Evolutionary conservation across 2,797 vertebrate genomes (phyloP).

Genomic region (Uromys caudimaculatus): DNA sequence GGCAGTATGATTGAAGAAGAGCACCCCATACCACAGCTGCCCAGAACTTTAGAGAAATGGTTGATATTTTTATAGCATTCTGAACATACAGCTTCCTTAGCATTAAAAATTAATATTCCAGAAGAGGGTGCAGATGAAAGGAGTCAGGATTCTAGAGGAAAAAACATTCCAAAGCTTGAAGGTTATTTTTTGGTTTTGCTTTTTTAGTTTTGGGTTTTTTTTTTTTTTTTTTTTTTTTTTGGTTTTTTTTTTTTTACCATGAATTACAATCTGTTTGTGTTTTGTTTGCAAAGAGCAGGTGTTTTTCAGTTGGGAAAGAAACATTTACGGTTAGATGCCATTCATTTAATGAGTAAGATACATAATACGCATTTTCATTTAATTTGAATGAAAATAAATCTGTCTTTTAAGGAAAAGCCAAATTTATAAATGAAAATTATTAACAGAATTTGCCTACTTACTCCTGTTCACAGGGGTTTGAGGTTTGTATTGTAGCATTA

Average conservation of each 20-base stretch:
- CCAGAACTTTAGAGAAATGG: constrained; percentile 15
- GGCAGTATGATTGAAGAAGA: constrained; percentile 33
- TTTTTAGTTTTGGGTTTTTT: no score
- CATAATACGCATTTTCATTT: constrained; percentile 77
- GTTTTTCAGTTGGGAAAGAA: constrained; percentile 70
- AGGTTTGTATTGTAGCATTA: background rate
- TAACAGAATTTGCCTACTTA: constrained; percentile 56
- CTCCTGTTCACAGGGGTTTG: constrained; percentile 58
- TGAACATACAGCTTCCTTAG: background rate
- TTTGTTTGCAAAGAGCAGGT: constrained; percentile 30
- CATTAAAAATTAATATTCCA: constrained; percentile 26
- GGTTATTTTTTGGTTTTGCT: no score
- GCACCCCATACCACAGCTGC: background rate
- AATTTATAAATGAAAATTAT: constrained; percentile 62
- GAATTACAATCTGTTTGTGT: constrained; percentile 69
- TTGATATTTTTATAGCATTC: background rate
- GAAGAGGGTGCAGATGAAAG: background rate
- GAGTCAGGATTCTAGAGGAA: background rate
- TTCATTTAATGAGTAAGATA: constrained; percentile 57
- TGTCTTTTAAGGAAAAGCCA: constrained; percentile 64
- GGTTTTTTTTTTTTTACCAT: background rate
- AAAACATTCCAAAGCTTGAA: constrained; percentile 38
- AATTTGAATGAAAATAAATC: constrained; percentile 67
- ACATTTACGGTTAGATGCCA: constrained; percentile 63
- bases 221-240: no score